Evolutionary conservation across 1,140 invertebrate species (phyloP).

Genomic region (Heliconius himera): DNA sequence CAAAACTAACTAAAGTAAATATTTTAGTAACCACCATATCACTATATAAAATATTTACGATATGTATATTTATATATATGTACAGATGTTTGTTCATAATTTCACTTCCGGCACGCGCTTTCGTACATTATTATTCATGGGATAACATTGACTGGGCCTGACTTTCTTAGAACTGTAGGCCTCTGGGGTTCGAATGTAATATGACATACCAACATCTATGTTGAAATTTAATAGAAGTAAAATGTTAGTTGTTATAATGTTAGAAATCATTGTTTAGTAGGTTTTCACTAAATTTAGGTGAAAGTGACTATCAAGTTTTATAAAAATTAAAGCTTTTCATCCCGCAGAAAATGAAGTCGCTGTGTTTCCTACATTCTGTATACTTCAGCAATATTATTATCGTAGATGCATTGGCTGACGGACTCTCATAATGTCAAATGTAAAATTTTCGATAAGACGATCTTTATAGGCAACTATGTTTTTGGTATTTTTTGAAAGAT

Average conservation of each 20-base stretch:
- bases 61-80: constrained; percentile 1
- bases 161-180: constrained; percentile 51
- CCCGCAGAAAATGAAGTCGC: no score
- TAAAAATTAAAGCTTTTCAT: no score
- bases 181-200: constrained; percentile 23
- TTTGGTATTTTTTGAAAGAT: no score
- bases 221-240: background rate
- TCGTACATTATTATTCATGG: constrained; percentile 58
- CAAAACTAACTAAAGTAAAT: background rate
- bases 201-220: background rate
- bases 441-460: no score
- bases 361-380: no score
- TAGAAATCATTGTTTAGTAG: background rate
- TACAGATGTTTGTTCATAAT: constrained; percentile 38
- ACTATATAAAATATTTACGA: background rate
- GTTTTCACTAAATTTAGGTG: background rate
- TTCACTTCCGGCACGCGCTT: constrained; percentile 54
- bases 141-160: constrained; percentile 19
- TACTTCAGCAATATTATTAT: no score
- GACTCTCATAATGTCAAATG: no score
- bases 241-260: background rate
- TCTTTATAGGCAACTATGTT: no score
- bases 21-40: background rate
- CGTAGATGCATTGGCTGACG: no score
- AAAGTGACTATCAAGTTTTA: background rate